Evolutionary conservation across 2,888 invertebrate genomes (phyloP).

Genomic region (Salticus scenicus): DNA sequence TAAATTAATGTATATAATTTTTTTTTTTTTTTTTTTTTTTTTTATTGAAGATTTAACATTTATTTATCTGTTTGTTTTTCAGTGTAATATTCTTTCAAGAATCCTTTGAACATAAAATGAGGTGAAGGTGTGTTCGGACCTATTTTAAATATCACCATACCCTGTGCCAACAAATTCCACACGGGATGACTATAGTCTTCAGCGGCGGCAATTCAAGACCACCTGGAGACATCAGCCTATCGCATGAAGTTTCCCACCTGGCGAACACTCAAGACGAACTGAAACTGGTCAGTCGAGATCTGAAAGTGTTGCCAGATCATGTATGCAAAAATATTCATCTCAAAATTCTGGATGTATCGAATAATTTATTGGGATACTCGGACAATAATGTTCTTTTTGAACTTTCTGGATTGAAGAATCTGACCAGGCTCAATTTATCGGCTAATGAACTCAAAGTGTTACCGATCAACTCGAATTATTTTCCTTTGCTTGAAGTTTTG

Average conservation of each 20-base stretch:
- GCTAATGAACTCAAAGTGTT: slow-evolving; percentile 39
- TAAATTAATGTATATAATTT: too few relatives aligned
- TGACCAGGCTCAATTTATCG: slow-evolving; percentile 53
- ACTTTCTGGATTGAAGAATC: slow-evolving; percentile 26
- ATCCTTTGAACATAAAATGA: too few relatives aligned
- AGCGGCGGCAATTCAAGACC: slow-evolving; percentile 30
- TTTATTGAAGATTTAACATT: too few relatives aligned
- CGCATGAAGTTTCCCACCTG: background rate
- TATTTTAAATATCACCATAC: background rate
- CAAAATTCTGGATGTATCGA: slow-evolving; percentile 46
- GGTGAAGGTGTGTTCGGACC: too few relatives aligned
- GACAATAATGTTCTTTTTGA: slow-evolving; percentile 3
- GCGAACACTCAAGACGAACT: slow-evolving; percentile 30
- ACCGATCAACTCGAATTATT: slow-evolving; percentile 12
- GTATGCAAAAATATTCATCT: slow-evolving; percentile 21
- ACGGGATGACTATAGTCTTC: slow-evolving; percentile 59
- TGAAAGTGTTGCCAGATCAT: slow-evolving; percentile 37
- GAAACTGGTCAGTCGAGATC: slow-evolving; percentile 36
- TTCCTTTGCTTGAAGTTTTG: slow-evolving; percentile 54
- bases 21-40: too few relatives aligned
- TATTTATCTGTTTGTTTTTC: too few relatives aligned
- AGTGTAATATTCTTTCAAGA: too few relatives aligned
- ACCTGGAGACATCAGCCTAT: background rate
- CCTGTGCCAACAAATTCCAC: background rate
- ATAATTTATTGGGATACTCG: slow-evolving; percentile 33